phyloP scores from a whole-genome alignment of 2,888 invertebrate species.

The Eupithecia abbreviata region DNA sequence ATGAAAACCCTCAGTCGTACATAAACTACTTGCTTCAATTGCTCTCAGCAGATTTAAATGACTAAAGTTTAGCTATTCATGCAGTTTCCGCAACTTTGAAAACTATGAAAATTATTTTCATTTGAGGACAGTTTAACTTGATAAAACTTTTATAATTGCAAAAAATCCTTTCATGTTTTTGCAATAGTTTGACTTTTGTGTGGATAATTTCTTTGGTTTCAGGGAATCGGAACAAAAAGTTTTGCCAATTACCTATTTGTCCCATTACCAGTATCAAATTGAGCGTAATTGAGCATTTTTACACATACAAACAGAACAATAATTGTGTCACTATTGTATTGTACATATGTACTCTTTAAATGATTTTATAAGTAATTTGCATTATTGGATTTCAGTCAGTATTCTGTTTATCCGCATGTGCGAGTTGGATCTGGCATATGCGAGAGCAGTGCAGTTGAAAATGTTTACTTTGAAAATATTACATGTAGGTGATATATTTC shows the following conservation, averaged over 20 bases:
- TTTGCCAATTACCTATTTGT: not conserved
- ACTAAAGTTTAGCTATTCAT: constrained; percentile 38
- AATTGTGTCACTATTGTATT: not conserved
- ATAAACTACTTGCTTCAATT: constrained; percentile 57
- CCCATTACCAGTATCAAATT: not conserved
- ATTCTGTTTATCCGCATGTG: constrained; percentile 62
- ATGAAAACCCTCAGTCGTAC: constrained; percentile 33
- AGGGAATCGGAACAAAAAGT: not conserved
- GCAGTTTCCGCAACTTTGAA: constrained; percentile 37
- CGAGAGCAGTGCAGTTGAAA: constrained; percentile 24
- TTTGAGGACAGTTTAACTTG: constrained; percentile 16
- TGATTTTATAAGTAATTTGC: constrained; percentile 60
- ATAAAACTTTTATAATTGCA: constrained; percentile 15
- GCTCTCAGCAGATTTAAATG: constrained; percentile 45
- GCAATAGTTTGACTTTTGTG: not conserved
- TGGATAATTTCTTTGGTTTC: not conserved
- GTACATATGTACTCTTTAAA: constrained; percentile 26
- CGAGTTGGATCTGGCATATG: constrained; percentile 39
- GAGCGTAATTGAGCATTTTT: not conserved
- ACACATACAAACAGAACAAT: not conserved
- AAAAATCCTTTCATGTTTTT: not conserved
- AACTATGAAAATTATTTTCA: constrained; percentile 34
- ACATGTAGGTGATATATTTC: not conserved
- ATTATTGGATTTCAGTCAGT: constrained; percentile 68
- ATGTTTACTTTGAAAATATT: not conserved